A percentile compares a stretch with the other conserved stretches of the same genome.
Conservation (phyloP, 2,888 invertebrate species). For the Criorhina ranunculi region DNA sequence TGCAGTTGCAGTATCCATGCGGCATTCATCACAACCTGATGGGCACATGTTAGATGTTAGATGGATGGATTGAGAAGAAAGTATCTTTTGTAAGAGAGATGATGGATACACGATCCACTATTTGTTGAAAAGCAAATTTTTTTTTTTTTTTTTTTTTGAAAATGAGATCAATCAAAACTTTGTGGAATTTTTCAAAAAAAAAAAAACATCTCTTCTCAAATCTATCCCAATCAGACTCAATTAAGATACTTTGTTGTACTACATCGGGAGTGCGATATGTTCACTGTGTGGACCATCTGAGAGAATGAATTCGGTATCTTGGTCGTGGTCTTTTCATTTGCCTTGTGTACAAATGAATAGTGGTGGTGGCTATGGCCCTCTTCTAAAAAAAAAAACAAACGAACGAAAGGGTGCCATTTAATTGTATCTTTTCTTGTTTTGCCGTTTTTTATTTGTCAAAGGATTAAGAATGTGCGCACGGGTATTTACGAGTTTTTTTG, state of each 20-base stretch:
- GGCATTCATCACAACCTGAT: no score
- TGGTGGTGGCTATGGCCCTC: no score
- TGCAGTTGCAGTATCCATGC: no score
- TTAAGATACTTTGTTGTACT: background rate
- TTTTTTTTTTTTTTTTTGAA: no score
- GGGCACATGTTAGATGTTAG: no score
- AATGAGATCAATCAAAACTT: no score
- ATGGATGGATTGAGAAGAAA: no score
- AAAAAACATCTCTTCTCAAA: no score
- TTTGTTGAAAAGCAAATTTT: no score
- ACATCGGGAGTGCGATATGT: background rate
- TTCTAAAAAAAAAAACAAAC: background rate
- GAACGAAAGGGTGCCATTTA: slow-evolving; percentile 13
- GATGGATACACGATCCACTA: no score
- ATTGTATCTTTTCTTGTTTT: background rate
- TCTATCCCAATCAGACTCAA: background rate
- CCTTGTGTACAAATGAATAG: background rate
- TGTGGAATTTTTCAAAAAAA: no score
- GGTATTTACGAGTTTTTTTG: slow-evolving; percentile 19
- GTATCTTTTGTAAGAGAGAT: no score
- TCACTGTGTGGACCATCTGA: background rate
- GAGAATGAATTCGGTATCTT: background rate
- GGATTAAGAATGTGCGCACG: slow-evolving; percentile 15
- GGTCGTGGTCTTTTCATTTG: background rate
- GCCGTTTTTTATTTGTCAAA: slow-evolving; percentile 12